Base-by-base conservation (phyloP, 1,140 invertebrate genomes). In the Papilio helenus region DNA sequence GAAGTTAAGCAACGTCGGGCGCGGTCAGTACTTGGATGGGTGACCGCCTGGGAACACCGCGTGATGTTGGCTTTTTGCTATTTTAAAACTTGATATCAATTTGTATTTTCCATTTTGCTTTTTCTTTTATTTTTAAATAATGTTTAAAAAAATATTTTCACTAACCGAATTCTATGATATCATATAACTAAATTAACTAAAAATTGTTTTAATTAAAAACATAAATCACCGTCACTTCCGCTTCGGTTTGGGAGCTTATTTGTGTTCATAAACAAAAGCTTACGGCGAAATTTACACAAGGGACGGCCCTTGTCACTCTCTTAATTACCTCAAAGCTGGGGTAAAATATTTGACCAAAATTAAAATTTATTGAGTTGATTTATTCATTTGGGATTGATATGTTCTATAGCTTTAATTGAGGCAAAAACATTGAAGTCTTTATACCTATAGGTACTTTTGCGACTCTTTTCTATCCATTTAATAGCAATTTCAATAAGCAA, bases 1-100 rank as follows among this genome's bases (percentile, higher is more conserved):
- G 49, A 76, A 55, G 73, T 76, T 51, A 58, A 76, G 49, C 73
- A 76, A 76, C 49, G 44, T 76, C 26, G 49, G 49, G 49, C 49
- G 49, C 49, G 73, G 49, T 58, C 73, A 76, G 73, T 76, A 76
- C 46, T 76, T 76, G 44, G 46, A 76, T 76, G 73, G 49, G 49
- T 74, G 44, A 74, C 72, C 72, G 72, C 73, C 46, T 55, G 49
- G 73, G 73, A 76, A 76, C 73, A 76, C 49, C 44, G 44, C 44
- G 44, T 46, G 44, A 46, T 46, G 44, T 46, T 46, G 44, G 34
- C 5, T 1, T 34, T 34, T 34, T 34, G 34, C 34, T 34, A 5
- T n/a, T 34, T 34, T 34, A 34, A 34, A 34, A 34, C 34, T n/a
- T n/a, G 3, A 34, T 34, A 3, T 2, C 34, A 34, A 34, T 34